These are phyloP conservation scores for Asarcornis scutulata DNA, from an alignment of 2,113 vertebrate genomes.

Conservation along the genomic window DNA sequence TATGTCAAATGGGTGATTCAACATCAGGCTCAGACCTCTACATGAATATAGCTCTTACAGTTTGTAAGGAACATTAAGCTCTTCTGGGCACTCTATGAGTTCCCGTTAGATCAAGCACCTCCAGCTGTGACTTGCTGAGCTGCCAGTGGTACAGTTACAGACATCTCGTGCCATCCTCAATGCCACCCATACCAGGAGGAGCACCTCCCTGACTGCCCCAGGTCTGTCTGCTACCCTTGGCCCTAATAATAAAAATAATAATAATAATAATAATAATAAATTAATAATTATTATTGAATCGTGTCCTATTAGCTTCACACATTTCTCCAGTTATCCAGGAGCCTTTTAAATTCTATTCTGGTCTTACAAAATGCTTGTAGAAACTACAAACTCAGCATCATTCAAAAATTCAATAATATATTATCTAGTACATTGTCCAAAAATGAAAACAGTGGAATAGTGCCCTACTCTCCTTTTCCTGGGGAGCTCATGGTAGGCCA, in stretches of 20 bases:
- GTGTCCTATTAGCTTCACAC: not conserved
- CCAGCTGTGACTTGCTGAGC: not conserved
- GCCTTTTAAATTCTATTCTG: not conserved
- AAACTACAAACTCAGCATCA: not conserved
- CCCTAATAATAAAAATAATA: no score
- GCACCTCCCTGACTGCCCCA: not conserved
- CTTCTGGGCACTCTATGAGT: not conserved
- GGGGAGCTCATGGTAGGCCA: not conserved
- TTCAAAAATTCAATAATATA: not conserved
- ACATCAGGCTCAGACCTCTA: not conserved
- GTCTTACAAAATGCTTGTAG: not conserved
- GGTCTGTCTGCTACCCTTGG: not conserved
- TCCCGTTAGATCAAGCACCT: not conserved
- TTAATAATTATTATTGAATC: no score
- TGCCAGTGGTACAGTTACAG: rapidly evolving
- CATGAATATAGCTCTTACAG: not conserved
- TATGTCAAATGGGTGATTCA: not conserved
- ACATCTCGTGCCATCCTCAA: rapidly evolving
- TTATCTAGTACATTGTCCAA: not conserved
- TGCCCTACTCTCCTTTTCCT: not conserved
- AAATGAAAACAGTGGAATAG: not conserved
- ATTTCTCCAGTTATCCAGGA: not conserved
- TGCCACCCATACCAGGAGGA: not conserved
- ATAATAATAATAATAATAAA: no score
- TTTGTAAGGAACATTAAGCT: not conserved